Evolutionary conservation across 2,113 vertebrate genomes (phyloP).

Genomic region (Channa argus): DNA sequence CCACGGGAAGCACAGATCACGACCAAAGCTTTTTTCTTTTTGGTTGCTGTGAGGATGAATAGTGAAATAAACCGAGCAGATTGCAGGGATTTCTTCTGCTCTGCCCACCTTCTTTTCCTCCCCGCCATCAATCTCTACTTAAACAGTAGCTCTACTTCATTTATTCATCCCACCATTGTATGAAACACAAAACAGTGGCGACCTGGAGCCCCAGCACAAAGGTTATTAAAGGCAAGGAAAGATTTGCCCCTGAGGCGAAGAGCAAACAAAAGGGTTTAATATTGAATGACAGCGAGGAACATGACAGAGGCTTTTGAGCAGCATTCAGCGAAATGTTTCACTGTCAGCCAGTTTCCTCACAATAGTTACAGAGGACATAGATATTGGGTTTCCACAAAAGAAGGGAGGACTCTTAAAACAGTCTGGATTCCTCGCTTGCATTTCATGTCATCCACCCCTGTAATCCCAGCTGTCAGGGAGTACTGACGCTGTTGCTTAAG

Average conservation of each 20-base stretch:
- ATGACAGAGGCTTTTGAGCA: conserved; percentile 52
- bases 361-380: conserved; percentile 21
- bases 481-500: conserved; percentile 47
- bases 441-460: conserved; percentile 48
- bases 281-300: conserved; percentile 59
- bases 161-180: conserved; percentile 49
- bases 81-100: neutral
- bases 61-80: neutral
- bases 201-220: conserved; percentile 43
- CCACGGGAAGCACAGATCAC: neutral
- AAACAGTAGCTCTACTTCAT: conserved; percentile 30
- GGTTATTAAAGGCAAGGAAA: conserved; percentile 58
- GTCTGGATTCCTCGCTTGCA: conserved; percentile 21
- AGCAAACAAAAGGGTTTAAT: conserved; percentile 65
- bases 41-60: neutral
- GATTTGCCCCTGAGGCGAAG: conserved; percentile 38
- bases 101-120: neutral
- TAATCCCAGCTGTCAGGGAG: conserved; percentile 62
- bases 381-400: conserved; percentile 31
- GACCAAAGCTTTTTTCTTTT: neutral
- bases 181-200: conserved; percentile 42
- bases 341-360: conserved; percentile 41
- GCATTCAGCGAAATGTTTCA: conserved; percentile 35
- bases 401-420: conserved; percentile 4
- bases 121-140: neutral